A percentile compares a stretch with the other conserved stretches of the same genome.
Conservation (phyloP, 2,113 vertebrate species). For the Pantherophis guttatus region DNA sequence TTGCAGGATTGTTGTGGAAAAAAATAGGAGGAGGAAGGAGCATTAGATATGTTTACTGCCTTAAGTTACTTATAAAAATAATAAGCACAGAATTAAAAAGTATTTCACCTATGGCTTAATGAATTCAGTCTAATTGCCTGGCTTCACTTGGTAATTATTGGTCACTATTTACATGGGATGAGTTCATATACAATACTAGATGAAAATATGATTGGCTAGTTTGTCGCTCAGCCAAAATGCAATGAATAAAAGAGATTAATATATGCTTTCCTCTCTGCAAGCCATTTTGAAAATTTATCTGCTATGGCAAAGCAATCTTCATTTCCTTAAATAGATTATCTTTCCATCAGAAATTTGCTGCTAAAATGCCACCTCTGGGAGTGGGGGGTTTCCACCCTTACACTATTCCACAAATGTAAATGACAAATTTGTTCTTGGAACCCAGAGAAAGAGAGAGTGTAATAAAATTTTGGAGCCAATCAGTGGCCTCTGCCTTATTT, state of each 20-base stretch:
- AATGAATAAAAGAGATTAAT: background rate
- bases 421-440: background rate
- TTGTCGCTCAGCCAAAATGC: background rate
- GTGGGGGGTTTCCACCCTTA: background rate
- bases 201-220: background rate
- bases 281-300: background rate
- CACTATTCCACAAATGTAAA: background rate
- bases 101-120: background rate
- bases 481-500: background rate
- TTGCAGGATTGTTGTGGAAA: no score
- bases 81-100: no score
- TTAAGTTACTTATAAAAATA: no score
- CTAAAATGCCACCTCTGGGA: background rate
- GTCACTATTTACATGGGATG: background rate
- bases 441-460: background rate
- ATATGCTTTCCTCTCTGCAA: background rate
- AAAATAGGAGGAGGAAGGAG: no score
- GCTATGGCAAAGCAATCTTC: background rate
- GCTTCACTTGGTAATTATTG: background rate
- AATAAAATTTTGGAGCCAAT: background rate
- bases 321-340: background rate
- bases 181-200: background rate
- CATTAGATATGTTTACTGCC: no score
- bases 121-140: background rate
- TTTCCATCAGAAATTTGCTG: background rate